Evolutionary conservation across 2,113 vertebrate species (phyloP).

Genomic region (Malurus elegans): DNA sequence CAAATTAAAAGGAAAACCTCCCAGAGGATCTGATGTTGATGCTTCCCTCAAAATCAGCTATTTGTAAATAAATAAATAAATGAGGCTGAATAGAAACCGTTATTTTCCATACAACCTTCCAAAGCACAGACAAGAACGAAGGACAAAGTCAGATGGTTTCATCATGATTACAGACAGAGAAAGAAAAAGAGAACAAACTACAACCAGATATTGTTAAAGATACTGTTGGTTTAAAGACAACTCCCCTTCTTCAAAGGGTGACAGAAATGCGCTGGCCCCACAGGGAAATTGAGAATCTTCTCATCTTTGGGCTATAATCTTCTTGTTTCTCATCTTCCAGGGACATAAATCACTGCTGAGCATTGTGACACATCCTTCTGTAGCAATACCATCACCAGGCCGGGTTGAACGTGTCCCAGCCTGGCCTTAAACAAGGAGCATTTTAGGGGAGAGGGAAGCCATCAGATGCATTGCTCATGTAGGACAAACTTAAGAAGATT

Average conservation of each 20-base stretch:
- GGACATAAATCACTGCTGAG: background rate
- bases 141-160: background rate
- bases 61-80: background rate
- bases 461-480: background rate
- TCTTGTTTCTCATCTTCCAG: background rate
- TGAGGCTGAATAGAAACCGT: background rate
- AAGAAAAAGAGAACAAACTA: background rate
- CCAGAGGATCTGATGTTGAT: background rate
- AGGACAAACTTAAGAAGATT: background rate
- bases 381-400: background rate
- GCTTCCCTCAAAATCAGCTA: background rate
- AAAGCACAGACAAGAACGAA: background rate
- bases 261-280: background rate
- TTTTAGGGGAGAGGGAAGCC: background rate
- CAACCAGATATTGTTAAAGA: background rate
- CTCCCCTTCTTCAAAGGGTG: background rate
- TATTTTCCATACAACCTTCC: background rate
- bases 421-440: background rate
- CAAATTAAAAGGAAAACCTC: background rate
- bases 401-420: fast-evolving
- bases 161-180: background rate
- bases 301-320: background rate
- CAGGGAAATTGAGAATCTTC: background rate
- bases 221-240: background rate
- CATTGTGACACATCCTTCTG: background rate